Evolutionary conservation across 2,888 invertebrate genomes (phyloP).

Genomic region (Platycnemis pennipes): DNA sequence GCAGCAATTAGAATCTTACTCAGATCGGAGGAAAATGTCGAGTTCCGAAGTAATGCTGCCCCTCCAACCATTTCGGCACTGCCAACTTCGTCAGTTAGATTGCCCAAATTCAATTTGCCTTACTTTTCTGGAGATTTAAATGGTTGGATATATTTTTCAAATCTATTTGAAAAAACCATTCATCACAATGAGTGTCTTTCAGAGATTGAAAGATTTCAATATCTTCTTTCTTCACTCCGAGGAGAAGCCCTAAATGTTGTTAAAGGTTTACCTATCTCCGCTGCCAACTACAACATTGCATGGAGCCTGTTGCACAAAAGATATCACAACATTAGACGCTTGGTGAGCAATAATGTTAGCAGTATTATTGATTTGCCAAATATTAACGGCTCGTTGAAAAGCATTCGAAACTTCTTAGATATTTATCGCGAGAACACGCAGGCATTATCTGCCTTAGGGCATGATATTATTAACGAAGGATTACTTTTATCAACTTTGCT

Average conservation of each 20-base stretch:
- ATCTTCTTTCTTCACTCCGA: neutral
- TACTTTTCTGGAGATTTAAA: neutral
- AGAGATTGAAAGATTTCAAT: neutral
- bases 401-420: neutral
- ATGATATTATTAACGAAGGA: too few relatives aligned
- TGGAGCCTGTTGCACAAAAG: neutral
- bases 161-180: neutral
- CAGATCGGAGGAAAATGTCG: too few relatives aligned
- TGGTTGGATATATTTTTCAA: neutral
- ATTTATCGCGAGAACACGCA: too few relatives aligned
- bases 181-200: neutral
- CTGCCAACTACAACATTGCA: neutral
- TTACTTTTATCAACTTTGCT: too few relatives aligned
- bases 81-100: too few relatives aligned
- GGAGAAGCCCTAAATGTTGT: neutral
- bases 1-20: too few relatives aligned
- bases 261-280: conserved; percentile 1
- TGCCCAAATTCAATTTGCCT: neutral
- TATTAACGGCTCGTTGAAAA: neutral
- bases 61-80: too few relatives aligned
- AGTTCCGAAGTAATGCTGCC: too few relatives aligned
- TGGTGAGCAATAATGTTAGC: neutral
- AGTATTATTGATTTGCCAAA: neutral
- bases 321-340: neutral
- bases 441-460: too few relatives aligned